Base-by-base conservation (phyloP, 37 sponge, comb jelly and placozoan genomes). In the Cliona cf. orientalis region DNA sequence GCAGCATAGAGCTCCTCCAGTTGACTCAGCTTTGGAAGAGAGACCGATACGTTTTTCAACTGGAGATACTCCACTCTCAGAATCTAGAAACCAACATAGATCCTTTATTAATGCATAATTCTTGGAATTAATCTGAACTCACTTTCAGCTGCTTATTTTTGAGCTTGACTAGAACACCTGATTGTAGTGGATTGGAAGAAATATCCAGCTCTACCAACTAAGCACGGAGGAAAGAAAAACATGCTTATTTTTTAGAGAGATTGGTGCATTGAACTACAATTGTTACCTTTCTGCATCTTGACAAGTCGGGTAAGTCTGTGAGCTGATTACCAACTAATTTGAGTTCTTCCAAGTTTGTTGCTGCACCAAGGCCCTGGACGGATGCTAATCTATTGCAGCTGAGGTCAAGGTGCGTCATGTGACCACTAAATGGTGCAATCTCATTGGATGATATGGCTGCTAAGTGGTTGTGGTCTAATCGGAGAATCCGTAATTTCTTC, bases 381-480 rank as follows among this genome's bases (percentile, higher is more conserved):
- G 66, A n/a, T 29, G 64, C 58, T 45, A 83, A 32, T 11, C 0
- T 26, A 26, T 83, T 83, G 75, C 74, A 7, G 46, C 72, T 74
- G 38, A 83, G 39, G 75, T 83, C 84, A 31, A 83, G 66, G 19
- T 73, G 74, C 2, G 43, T 33, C 75, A 83, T 11, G 28, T 61
- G 74, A 29, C 39, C 33, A 36, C 36, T 49, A 36, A 63, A 44
- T n/a, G 56, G 14, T 5, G 39, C 73, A 4, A 83, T 12, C 1
- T 83, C 74, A 1, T 29, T 33, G 29, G 65, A 43, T 60, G 45
- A 3, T 3, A 73, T 42, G 9, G 3, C 25, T 23, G 59, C 34
- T 21, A 83, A 41, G n/a, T 63, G 46, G 66, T 83, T 83, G 64
- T 74, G 63, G 74, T 83, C 84, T 36, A 83, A 45, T 19, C 84